Evolutionary conservation across 2,113 vertebrate genomes (phyloP).

Genomic region (Sigmodon hispidus): DNA sequence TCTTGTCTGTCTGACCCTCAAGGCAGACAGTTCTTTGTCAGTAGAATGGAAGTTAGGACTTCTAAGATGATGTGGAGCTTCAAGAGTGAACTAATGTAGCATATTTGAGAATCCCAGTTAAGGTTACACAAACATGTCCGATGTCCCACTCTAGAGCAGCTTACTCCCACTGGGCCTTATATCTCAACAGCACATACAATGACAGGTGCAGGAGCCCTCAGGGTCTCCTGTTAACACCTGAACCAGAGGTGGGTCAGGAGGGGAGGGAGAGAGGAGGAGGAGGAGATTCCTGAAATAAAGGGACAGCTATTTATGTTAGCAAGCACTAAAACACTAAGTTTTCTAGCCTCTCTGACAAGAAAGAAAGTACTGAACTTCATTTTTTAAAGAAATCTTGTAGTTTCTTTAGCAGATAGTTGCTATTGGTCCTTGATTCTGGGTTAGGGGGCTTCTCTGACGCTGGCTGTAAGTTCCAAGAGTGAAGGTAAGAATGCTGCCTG

Average conservation of each 20-base stretch:
- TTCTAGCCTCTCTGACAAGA: background rate
- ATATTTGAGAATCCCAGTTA: background rate
- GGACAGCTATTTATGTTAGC: background rate
- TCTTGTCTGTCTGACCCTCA: background rate
- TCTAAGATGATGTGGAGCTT: conserved; percentile 47
- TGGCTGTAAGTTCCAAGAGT: background rate
- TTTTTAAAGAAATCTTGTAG: background rate
- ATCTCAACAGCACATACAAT: background rate
- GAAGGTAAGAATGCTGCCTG: background rate
- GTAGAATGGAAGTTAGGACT: background rate
- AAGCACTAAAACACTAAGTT: conserved; percentile 9
- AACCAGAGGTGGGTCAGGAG: background rate
- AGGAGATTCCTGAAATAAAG: conserved; percentile 37
- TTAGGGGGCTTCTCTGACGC: conserved; percentile 15
- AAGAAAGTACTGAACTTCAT: background rate
- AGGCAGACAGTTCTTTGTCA: background rate
- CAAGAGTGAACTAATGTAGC: background rate
- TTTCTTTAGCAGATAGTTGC: conserved; percentile 26
- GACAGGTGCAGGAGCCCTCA: background rate
- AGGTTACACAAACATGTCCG: background rate
- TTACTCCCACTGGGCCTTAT: background rate
- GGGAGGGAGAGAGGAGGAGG: background rate
- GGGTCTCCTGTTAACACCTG: background rate
- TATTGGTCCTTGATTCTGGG: background rate
- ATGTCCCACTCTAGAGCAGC: background rate